Evolutionary conservation across 2,888 invertebrate species (phyloP).

Genomic region (Heliothis peltigera): DNA sequence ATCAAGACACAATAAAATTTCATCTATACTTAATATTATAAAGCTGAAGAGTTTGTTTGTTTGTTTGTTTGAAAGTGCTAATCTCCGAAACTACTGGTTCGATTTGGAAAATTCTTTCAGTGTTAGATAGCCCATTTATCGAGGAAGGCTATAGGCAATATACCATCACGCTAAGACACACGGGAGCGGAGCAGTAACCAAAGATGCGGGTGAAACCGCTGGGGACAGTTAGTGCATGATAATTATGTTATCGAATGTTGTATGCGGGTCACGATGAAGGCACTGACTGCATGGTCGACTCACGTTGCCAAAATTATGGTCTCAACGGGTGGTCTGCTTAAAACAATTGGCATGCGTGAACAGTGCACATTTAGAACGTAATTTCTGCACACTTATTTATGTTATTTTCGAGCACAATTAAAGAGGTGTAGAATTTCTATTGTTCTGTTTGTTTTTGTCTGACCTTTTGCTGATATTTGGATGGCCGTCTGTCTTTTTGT

Average conservation of each 20-base stretch:
- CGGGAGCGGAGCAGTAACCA: too few species aligned
- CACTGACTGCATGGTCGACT: slow-evolving; percentile 12
- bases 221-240: too few species aligned
- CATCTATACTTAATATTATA: slow-evolving; percentile 36
- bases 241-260: slow-evolving; percentile 43
- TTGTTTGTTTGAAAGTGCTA: too few species aligned
- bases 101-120: too few species aligned
- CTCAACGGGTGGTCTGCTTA: slow-evolving; percentile 41
- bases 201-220: too few species aligned
- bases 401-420: slow-evolving; percentile 42
- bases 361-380: slow-evolving; percentile 10
- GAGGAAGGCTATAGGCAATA: too few species aligned
- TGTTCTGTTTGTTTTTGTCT: slow-evolving; percentile 31
- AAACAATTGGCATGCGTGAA: slow-evolving; percentile 36
- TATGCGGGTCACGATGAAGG: slow-evolving; percentile 40
- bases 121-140: too few species aligned
- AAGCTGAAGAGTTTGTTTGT: too few species aligned
- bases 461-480: slow-evolving; percentile 51
- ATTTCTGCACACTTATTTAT: slow-evolving; percentile 32
- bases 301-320: slow-evolving; percentile 44
- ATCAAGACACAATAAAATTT: slow-evolving; percentile 46
- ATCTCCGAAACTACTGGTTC: too few species aligned
- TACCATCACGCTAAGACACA: too few species aligned
- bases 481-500: slow-evolving; percentile 13
- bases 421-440: slow-evolving; percentile 22